phyloP scores from a whole-genome alignment of 1,140 invertebrate species.

The Ylistrum balloti region DNA sequence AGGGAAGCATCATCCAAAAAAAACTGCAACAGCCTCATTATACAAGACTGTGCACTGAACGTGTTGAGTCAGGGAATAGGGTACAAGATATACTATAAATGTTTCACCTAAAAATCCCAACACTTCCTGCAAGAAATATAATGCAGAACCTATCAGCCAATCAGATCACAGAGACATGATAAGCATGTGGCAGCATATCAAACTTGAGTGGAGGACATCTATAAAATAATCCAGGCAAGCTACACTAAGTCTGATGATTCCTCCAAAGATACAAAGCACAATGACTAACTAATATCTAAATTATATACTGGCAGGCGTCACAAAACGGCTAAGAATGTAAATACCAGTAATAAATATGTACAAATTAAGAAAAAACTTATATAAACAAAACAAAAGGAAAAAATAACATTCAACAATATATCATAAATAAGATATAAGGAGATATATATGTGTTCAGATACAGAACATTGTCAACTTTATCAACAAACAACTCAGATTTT shows the following conservation, averaged over 20 bases:
- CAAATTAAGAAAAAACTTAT: neutral
- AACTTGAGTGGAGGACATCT: neutral
- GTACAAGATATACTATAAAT: too few species aligned
- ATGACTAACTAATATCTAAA: neutral
- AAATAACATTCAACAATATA: neutral
- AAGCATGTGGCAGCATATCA: neutral
- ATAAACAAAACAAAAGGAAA: neutral
- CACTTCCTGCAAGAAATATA: neutral
- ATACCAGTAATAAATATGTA: neutral
- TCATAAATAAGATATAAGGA: neutral
- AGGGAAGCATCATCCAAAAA: too few species aligned
- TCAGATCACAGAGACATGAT: neutral
- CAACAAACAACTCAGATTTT: neutral
- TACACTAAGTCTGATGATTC: neutral
- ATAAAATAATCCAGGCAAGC: neutral
- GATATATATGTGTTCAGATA: neutral
- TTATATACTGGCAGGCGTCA: neutral
- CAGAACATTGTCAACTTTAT: neutral
- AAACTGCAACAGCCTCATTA: too few species aligned
- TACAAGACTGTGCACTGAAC: too few species aligned
- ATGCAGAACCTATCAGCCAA: neutral
- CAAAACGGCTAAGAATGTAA: neutral
- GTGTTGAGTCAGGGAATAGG: too few species aligned
- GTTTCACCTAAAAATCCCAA: neutral
- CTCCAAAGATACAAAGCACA: neutral